These are phyloP conservation scores for Pachypanchax playfairii DNA, from an alignment of 2,113 vertebrate species.

Conservation along the genomic window DNA sequence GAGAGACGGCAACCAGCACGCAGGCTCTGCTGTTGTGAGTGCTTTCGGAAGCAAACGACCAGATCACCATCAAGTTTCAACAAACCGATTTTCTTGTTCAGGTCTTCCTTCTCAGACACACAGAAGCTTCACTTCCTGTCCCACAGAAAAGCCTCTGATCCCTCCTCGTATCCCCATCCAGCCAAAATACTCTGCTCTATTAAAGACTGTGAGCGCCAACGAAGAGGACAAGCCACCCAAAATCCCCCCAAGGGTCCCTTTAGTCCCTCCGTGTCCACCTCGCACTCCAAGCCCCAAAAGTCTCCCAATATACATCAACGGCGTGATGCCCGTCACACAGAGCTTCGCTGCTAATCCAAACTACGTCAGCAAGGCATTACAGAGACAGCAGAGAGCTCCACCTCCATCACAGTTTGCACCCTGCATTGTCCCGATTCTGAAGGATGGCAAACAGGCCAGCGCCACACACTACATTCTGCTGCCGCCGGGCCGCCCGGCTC, in stretches of 20 bases:
- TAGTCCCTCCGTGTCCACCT: slow-evolving; percentile 83
- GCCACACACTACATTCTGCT: slow-evolving; percentile 96
- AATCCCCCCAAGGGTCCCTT: slow-evolving; percentile 89
- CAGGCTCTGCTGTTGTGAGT: background rate
- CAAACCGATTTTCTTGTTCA: slow-evolving; percentile 73
- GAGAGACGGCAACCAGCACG: slow-evolving; percentile 35
- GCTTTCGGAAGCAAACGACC: slow-evolving; percentile 43
- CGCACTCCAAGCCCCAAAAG: slow-evolving; percentile 93
- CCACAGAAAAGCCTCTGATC: slow-evolving; percentile 85
- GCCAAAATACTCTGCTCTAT: slow-evolving; percentile 74
- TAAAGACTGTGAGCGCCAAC: slow-evolving; percentile 69
- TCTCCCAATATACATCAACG: slow-evolving; percentile 92
- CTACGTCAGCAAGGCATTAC: slow-evolving; percentile 91
- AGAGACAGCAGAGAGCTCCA: slow-evolving; percentile 83
- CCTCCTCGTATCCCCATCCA: slow-evolving; percentile 92
- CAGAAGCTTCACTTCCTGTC: slow-evolving; percentile 3
- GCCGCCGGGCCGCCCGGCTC: slow-evolving; percentile 85
- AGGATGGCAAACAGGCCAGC: slow-evolving; percentile 92
- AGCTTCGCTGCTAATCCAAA: slow-evolving; percentile 97
- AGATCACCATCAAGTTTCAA: slow-evolving; percentile 74
- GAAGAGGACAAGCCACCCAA: slow-evolving; percentile 91
- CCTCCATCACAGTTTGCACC: slow-evolving; percentile 69
- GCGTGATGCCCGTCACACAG: slow-evolving; percentile 97
- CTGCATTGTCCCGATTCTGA: slow-evolving; percentile 95
- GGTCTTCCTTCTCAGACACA: slow-evolving; percentile 46